Percentiles rank a stretch among this genome's conserved stretches.
Evolutionary conservation across 2,888 invertebrate species (phyloP).

Genomic region (Amblyjoppa fuscipennis): DNA sequence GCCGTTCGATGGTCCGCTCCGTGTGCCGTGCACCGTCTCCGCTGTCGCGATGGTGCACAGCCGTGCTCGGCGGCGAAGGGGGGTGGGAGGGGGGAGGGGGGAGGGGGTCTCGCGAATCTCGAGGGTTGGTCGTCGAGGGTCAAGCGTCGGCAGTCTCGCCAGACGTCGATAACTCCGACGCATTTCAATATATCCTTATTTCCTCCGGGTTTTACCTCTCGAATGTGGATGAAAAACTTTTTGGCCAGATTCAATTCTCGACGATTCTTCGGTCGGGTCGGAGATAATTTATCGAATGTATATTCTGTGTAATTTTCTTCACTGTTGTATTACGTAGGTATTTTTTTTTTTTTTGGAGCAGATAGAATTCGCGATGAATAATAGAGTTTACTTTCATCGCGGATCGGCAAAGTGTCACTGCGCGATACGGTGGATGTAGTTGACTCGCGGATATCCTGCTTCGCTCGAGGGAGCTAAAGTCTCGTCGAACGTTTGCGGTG

Average conservation of each 20-base stretch:
- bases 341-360: constrained; percentile 1
- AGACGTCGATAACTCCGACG: constrained; percentile 65
- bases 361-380: constrained; percentile 4
- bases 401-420: constrained; percentile 14
- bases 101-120: constrained; percentile 53
- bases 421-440: not conserved
- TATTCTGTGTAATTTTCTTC: constrained; percentile 6
- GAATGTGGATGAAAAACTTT: constrained; percentile 30
- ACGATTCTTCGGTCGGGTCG: not conserved
- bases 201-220: constrained; percentile 15
- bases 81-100: not conserved
- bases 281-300: constrained; percentile 44
- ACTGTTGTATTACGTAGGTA: not conserved
- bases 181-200: constrained; percentile 62
- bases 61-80: not conserved
- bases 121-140: constrained; percentile 60
- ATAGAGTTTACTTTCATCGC: not conserved
- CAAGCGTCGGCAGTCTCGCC: constrained; percentile 60
- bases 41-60: constrained; percentile 55
- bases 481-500: not conserved
- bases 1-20: constrained; percentile 68
- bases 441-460: constrained; percentile 7
- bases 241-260: constrained; percentile 33
- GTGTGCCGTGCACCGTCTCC: constrained; percentile 46
- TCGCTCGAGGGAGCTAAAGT: not conserved